phyloP scores from a whole-genome alignment of 2,888 invertebrate species.

The Dryococelus australis region DNA sequence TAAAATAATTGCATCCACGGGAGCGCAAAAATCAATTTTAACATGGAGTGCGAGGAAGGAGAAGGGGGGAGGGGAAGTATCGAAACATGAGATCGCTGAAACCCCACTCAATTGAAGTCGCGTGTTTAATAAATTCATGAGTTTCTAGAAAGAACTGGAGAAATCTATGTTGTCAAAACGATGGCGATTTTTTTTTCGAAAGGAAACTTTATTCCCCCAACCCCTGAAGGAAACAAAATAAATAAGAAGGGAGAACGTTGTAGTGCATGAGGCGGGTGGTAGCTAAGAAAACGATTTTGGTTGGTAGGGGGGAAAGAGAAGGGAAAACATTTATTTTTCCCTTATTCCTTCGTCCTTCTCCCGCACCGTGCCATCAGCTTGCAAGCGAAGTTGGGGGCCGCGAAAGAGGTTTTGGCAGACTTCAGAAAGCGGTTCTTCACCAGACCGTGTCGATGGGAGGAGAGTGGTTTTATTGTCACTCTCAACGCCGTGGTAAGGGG shows the following conservation, averaged over 20 bases:
- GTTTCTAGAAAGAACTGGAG: background rate
- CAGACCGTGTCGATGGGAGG: background rate
- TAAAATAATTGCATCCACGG: no score
- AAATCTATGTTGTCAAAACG: background rate
- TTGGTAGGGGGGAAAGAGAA: background rate
- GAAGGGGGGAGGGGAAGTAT: no score
- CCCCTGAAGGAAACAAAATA: background rate
- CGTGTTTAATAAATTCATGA: background rate
- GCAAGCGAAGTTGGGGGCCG: background rate
- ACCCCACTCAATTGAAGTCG: background rate
- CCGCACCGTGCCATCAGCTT: background rate
- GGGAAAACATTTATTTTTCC: background rate
- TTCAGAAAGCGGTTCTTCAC: background rate
- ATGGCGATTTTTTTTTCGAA: background rate
- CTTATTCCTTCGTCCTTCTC: background rate
- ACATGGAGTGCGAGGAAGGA: no score
- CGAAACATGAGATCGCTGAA: no score
- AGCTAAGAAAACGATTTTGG: background rate
- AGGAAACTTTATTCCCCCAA: background rate
- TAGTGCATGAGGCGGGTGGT: background rate
- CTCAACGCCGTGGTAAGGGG: background rate
- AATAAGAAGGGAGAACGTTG: background rate
- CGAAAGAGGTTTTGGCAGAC: background rate
- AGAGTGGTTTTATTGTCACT: conserved; percentile 11
- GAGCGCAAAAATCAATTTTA: no score